A percentile compares a stretch with the other conserved stretches of the same genome.
Evolutionary conservation across 2,888 invertebrate genomes (phyloP).

Genomic region (Schrankia costaestrigalis): DNA sequence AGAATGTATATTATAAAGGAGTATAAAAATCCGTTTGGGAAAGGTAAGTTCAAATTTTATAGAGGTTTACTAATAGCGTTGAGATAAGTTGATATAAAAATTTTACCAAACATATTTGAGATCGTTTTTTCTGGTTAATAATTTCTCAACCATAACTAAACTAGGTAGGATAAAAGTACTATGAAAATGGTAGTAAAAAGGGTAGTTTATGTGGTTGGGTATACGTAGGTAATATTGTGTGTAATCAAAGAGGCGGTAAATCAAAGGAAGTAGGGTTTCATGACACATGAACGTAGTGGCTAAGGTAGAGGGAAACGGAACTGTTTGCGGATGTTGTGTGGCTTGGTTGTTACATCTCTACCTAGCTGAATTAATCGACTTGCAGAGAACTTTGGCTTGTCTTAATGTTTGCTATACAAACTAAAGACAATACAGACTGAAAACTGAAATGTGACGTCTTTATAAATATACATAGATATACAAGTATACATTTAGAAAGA

Average conservation of each 20-base stretch:
- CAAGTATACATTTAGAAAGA: too few species aligned
- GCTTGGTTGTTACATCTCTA: conserved; percentile 7
- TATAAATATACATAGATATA: too few species aligned
- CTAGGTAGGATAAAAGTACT: background rate
- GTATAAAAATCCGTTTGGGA: conserved; percentile 16
- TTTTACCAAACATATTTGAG: conserved; percentile 15
- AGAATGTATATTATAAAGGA: conserved; percentile 24
- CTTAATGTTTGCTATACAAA: too few species aligned
- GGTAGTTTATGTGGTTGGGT: background rate
- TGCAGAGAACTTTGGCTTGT: too few species aligned
- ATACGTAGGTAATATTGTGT: conserved; percentile 6
- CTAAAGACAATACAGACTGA: too few species aligned
- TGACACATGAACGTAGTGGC: conserved; percentile 16
- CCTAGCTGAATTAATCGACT: conserved; percentile 7
- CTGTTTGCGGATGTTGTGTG: conserved; percentile 18
- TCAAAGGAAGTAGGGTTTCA: conserved; percentile 25
- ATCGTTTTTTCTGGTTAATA: conserved; percentile 6
- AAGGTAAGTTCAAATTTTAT: conserved; percentile 22
- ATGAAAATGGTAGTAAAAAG: background rate
- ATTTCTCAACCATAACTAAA: conserved; percentile 5
- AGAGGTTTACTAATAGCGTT: conserved; percentile 28
- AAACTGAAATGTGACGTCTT: too few species aligned
- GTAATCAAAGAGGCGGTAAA: conserved; percentile 27
- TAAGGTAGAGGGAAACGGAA: conserved; percentile 18
- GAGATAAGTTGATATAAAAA: conserved; percentile 25